Percentiles rank a stretch among this genome's conserved stretches.
These are phyloP conservation scores for Rhabdophis nuchalis DNA, from an alignment of 2,797 vertebrate genomes.

Conservation along the genomic window DNA sequence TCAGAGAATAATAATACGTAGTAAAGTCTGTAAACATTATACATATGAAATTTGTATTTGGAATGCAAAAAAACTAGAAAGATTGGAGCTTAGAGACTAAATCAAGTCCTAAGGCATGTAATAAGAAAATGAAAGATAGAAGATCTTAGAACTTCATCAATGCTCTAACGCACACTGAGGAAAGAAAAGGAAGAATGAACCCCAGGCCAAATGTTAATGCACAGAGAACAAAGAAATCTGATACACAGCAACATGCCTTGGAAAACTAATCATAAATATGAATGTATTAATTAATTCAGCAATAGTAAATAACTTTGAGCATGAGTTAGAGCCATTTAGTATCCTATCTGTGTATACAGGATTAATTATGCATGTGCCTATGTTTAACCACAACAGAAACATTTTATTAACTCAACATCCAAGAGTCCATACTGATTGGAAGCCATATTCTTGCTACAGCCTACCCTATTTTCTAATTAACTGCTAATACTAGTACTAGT, in stretches of 20 bases:
- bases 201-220: not conserved
- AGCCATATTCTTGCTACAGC: not conserved
- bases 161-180: not conserved
- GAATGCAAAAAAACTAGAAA: not conserved
- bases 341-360: not conserved
- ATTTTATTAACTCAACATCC: not conserved
- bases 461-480: not conserved
- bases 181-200: not conserved
- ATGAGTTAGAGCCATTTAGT: not conserved
- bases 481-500: not conserved
- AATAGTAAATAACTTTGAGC: not conserved
- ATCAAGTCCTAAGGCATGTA: not conserved
- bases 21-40: not conserved
- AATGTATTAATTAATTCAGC: not conserved
- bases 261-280: not conserved
- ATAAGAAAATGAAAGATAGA: not conserved
- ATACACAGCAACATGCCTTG: not conserved
- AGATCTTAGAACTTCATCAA: not conserved
- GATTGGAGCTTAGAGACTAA: not conserved
- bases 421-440: not conserved
- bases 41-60: not conserved
- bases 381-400: not conserved
- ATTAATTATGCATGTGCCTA: not conserved
- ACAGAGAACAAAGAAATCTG: not conserved
- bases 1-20: not conserved